These are phyloP conservation scores for Potamilus streckersoni DNA, from an alignment of 1,140 invertebrate genomes.

Conservation along the genomic window DNA sequence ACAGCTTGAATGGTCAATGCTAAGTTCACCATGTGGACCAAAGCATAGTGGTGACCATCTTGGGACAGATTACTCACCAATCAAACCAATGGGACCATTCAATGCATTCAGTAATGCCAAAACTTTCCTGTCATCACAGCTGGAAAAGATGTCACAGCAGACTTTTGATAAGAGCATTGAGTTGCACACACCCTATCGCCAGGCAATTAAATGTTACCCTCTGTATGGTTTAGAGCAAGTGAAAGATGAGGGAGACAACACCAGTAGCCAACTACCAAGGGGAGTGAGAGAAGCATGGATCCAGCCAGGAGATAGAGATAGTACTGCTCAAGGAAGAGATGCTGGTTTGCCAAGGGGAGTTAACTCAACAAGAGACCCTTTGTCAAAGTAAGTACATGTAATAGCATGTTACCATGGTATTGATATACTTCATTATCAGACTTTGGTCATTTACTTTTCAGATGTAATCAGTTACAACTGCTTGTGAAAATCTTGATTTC, in stretches of 20 bases:
- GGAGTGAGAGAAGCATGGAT: constrained; percentile 1
- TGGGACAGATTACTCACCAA: constrained; percentile 22
- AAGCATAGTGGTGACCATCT: constrained; percentile 26
- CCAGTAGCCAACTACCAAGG: background rate
- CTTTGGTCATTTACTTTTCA: no score
- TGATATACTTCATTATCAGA: no score
- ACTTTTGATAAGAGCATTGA: constrained; percentile 58
- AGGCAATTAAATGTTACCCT: constrained; percentile 51
- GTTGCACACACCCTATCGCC: constrained; percentile 42
- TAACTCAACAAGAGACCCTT: no score
- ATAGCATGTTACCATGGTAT: no score
- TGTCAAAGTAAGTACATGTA: no score
- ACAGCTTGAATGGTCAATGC: constrained; percentile 51
- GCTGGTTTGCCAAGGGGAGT: constrained; percentile 9
- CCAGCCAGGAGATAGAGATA: background rate
- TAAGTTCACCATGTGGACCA: constrained; percentile 43
- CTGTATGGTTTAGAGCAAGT: constrained; percentile 40
- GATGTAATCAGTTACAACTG: no score
- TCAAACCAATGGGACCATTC: constrained; percentile 22
- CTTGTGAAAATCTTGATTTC: no score
- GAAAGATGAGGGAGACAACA: background rate
- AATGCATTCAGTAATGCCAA: constrained; percentile 47
- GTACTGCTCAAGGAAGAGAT: background rate
- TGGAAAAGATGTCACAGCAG: constrained; percentile 51
- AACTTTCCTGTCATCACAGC: constrained; percentile 53